Evolutionary conservation across 2,113 vertebrate genomes (phyloP).

Genomic region (Porphyrio hochstetteri): DNA sequence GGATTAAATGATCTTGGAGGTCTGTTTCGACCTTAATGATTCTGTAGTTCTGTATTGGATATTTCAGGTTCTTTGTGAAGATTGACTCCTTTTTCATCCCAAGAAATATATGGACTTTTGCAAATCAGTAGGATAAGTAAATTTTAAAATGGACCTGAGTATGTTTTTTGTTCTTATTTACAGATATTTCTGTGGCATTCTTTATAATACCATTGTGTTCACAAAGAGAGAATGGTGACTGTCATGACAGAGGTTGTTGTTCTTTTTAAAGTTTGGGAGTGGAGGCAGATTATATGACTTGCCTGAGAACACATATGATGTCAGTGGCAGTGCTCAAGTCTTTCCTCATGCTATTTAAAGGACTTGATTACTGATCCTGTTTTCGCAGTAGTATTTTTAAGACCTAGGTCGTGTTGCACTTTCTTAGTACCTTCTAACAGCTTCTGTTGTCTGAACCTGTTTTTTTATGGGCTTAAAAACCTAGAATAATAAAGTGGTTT

Average conservation of each 20-base stretch:
- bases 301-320: not conserved
- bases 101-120: not conserved
- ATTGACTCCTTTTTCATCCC: not conserved
- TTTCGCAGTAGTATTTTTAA: constrained; percentile 30
- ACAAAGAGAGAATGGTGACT: not conserved
- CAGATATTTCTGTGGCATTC: not conserved
- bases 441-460: not conserved
- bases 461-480: constrained; percentile 29
- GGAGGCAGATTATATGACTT: not conserved
- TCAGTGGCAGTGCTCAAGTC: not conserved
- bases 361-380: constrained; percentile 24
- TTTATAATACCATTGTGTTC: not conserved
- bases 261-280: not conserved
- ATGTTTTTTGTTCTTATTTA: not conserved
- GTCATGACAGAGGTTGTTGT: not conserved
- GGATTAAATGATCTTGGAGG: no score
- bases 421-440: not conserved
- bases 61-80: not conserved
- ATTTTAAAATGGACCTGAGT: not conserved
- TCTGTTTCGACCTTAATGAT: no score
- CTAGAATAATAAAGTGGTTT: not conserved
- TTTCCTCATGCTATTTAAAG: constrained; percentile 46
- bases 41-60: not conserved
- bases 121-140: not conserved
- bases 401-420: not conserved